Evolutionary conservation across 2,888 invertebrate species (phyloP), one percentile per base, ranked within the genome.

Genomic region (Kryphioiulus occultus): DNA sequence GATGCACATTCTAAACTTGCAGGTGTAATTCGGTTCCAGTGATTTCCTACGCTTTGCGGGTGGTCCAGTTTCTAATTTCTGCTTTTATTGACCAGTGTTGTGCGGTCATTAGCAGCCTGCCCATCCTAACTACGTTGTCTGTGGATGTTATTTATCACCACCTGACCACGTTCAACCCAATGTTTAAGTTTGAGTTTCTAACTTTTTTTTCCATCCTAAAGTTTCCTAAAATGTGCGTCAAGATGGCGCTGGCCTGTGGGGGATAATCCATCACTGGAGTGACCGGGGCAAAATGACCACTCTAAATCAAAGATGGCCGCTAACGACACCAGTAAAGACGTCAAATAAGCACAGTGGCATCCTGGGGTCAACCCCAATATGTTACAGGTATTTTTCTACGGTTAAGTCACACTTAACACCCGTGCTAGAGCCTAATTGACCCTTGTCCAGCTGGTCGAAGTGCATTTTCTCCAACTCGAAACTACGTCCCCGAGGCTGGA

Each of bases 41-140:
- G 26, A 68, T 68, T 68, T 68, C 26, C 68, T 26, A 68, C 26
- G 68, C 26, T 68, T 68, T 26, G 68, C 68, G 68, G 68, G 68
- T 68, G 68, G 68, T 68, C 68, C 26, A 26, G 12, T 68, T 68
- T 68, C 68, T 26, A 68, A 68, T 68, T 68, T 68, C 59, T 44
- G 44, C 15, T 68, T 68, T 68, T 68, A 68, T 68, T 68, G 68
- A 26, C 68, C 68, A 68, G 68, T 68, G 68, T 68, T 68, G 68
- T 68, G 12, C n/a, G 68, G 68, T 68, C 68, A 68, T 68, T 68
- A 68, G 12, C 26, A 26, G 68, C 68, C 68, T 26, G 26, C 26
- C 26, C 68, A 68, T 26, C 59, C 59, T 59, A 59, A 59, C n/a
- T n/a, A 59, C 59, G 59, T 59, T n/a, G 22, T 59, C 59, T 26